Percentiles rank a stretch among this genome's conserved stretches.
Evolutionary conservation across 2,113 vertebrate species (phyloP).

Genomic region (Colaptes auratus): DNA sequence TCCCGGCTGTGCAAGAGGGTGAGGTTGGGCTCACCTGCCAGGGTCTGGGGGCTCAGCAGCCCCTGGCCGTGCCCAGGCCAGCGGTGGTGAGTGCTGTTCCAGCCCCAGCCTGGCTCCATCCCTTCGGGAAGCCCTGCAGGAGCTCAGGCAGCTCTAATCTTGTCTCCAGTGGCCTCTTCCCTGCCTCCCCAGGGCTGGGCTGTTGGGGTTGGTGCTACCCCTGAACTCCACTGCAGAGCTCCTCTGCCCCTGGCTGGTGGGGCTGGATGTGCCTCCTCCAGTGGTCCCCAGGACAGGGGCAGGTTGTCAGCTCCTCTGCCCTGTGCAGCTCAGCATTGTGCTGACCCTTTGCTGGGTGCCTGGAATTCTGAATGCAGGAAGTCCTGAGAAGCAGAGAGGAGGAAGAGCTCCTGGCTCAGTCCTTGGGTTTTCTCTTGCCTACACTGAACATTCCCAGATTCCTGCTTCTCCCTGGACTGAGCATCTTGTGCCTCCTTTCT

Average conservation of each 20-base stretch:
- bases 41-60: neutral
- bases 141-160: neutral
- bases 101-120: neutral
- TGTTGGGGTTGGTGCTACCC: neutral
- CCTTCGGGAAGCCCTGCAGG: neutral
- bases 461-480: neutral
- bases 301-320: neutral
- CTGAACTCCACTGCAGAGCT: neutral
- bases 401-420: neutral
- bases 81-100: neutral
- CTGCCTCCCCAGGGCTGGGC: neutral
- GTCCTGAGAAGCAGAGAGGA: neutral
- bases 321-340: neutral
- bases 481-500: neutral
- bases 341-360: neutral
- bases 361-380: neutral
- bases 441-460: neutral
- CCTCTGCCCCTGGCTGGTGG: accelerated
- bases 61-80: neutral
- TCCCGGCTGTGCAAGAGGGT: conserved; percentile 69
- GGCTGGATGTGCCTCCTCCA: neutral
- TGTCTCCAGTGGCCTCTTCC: accelerated
- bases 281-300: accelerated
- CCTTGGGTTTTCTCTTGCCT: neutral
- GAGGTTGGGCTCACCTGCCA: neutral